Evolutionary conservation across 2,888 invertebrate genomes (phyloP).

Genomic region (Eupithecia dodoneata): DNA sequence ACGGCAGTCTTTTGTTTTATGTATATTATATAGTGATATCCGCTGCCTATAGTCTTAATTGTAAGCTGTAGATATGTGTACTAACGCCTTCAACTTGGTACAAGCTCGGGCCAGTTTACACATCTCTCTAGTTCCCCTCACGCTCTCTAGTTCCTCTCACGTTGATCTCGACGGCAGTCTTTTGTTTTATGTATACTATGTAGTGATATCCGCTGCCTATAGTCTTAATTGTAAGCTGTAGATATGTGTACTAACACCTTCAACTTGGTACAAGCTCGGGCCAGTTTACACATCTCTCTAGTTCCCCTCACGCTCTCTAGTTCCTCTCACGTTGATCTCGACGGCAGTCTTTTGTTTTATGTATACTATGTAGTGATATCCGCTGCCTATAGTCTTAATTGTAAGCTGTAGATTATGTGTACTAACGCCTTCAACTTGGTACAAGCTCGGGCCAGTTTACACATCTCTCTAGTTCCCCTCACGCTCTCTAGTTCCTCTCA

Average conservation of each 20-base stretch:
- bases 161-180: slow-evolving; percentile 86
- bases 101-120: slow-evolving; percentile 64
- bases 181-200: too few species aligned
- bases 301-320: too few species aligned
- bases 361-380: too few species aligned
- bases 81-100: slow-evolving; percentile 81
- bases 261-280: slow-evolving; percentile 61
- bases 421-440: slow-evolving; percentile 81
- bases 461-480: slow-evolving; percentile 66
- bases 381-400: too few species aligned
- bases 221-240: slow-evolving; percentile 88
- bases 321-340: too few species aligned
- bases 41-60: slow-evolving; percentile 47
- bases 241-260: slow-evolving; percentile 92
- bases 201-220: too few species aligned
- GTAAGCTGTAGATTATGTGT: too few species aligned
- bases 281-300: slow-evolving; percentile 69
- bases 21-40: too few species aligned
- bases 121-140: too few species aligned
- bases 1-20: slow-evolving; percentile 83
- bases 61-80: slow-evolving; percentile 96
- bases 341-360: slow-evolving; percentile 88
- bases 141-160: slow-evolving; percentile 29
- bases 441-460: slow-evolving; percentile 64
- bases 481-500: too few species aligned